Base-by-base conservation (phyloP, 2,113 vertebrate genomes). In the Sarotherodon lohbergeri region DNA sequence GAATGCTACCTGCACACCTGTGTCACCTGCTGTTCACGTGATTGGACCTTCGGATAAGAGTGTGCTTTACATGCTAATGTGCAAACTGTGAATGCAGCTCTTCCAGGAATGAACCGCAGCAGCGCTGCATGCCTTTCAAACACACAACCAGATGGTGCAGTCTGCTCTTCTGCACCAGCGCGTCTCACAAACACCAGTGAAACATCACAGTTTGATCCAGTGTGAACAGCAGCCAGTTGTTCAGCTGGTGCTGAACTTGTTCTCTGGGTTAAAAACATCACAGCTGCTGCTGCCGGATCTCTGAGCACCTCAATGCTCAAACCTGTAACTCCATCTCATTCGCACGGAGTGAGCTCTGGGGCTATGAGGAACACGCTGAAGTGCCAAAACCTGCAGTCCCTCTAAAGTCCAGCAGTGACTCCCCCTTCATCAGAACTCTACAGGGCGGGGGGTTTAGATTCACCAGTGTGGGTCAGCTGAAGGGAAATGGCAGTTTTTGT, bases 331-430 rank as follows among this genome's bases (percentile, higher is more conserved):
- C 0, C 61, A 66, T 7, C 57, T 34, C 16, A 4, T 61, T 61
- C 57, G 34, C 16, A 61, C 1, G 0, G 32, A n/a, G 32, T n/a
- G 32, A 66, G 32, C 61, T 66, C 61, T 36, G 32, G 6, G 1
- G 61, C 19, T 22, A 13, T 13, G 34, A 13, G 19, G 19, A 0
- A 68, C 0, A 22, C 2, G 4, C 63, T 68, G 0, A 68, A 39
- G 34, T 68, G 10, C 61, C 61, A 39, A 68, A 39, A 68, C 19
- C 34, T 41, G 63, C 63, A 68, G 63, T 68, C 39, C 34, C 63
- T 68, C 61, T 66, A 39, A 66, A 1, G 2, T 36, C 10, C 61
- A 66, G 61, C 61, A 66, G 61, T 1, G 17, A 66, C 32, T 3
- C 2, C 61, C 39, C 9, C 9, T 36, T n/a, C 32, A 66, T 66